A percentile compares a stretch with the other conserved stretches of the same genome.
Evolutionary conservation across 2,113 vertebrate species (phyloP).

Genomic region (Silurus asotus): DNA sequence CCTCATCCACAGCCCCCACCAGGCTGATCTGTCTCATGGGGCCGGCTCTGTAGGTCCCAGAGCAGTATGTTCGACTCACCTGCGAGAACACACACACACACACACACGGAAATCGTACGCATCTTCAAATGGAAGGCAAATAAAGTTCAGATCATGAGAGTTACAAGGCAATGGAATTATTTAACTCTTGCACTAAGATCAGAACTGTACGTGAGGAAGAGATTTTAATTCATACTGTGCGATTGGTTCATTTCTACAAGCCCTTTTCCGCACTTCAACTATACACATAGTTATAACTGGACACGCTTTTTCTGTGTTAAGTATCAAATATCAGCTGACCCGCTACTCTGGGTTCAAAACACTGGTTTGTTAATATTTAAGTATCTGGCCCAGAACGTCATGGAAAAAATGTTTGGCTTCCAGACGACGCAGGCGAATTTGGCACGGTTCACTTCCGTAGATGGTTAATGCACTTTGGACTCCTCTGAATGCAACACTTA

Average conservation of each 20-base stretch:
- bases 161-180: neutral
- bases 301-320: neutral
- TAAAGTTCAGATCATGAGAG: neutral
- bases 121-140: neutral
- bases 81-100: conserved; percentile 40
- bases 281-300: neutral
- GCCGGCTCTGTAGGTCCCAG: conserved; percentile 93
- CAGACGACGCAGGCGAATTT: conserved; percentile 2
- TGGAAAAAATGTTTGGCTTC: neutral
- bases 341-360: neutral
- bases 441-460: conserved; percentile 10
- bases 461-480: conserved; percentile 46
- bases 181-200: too few species aligned
- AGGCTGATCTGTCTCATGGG: conserved; percentile 98
- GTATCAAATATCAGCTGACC: neutral
- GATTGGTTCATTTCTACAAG: neutral
- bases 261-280: neutral
- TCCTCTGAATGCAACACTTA: conserved; percentile 3
- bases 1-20: conserved; percentile 96
- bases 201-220: neutral
- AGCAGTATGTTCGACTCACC: conserved; percentile 96
- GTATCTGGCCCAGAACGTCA: neutral
- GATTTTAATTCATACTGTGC: neutral
- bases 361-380: neutral
- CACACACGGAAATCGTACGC: neutral